Percentiles rank a stretch among this genome's conserved stretches.
Conservation (phyloP, 2,113 vertebrate genomes). For the Ochotona princeps region DNA sequence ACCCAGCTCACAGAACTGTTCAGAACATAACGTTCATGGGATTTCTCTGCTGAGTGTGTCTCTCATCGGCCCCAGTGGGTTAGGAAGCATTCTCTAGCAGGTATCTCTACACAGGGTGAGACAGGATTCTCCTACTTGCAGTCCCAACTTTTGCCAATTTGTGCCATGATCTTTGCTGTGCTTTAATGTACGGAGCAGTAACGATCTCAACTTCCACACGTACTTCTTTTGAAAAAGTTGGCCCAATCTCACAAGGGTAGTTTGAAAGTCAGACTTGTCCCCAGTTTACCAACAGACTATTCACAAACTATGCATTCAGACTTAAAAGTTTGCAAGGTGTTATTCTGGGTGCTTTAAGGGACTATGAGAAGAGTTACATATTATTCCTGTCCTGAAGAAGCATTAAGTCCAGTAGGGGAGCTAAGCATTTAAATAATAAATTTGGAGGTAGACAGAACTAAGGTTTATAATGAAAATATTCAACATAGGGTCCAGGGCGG, state of each 20-base stretch:
- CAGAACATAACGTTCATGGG: background rate
- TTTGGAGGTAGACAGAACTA: background rate
- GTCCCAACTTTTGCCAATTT: background rate
- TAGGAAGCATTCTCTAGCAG: background rate
- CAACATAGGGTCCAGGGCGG: background rate
- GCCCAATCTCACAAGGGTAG: background rate
- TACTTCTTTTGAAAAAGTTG: background rate
- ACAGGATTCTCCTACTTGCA: background rate
- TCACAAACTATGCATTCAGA: background rate
- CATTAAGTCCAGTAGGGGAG: background rate
- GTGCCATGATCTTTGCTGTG: background rate
- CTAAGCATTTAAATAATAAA: background rate
- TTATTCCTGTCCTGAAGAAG: background rate
- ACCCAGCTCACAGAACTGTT: background rate
- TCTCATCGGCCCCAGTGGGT: conserved; percentile 40
- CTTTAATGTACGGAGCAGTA: background rate
- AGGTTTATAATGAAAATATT: background rate
- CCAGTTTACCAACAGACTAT: background rate
- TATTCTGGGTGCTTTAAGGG: background rate
- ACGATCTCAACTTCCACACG: background rate
- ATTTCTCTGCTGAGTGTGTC: background rate
- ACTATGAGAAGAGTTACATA: background rate
- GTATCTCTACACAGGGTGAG: background rate
- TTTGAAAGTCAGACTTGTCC: background rate
- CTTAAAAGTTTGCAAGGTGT: background rate